Conservation (phyloP, 2,797 vertebrate genomes). For the Craterocephalus amniculus region DNA sequence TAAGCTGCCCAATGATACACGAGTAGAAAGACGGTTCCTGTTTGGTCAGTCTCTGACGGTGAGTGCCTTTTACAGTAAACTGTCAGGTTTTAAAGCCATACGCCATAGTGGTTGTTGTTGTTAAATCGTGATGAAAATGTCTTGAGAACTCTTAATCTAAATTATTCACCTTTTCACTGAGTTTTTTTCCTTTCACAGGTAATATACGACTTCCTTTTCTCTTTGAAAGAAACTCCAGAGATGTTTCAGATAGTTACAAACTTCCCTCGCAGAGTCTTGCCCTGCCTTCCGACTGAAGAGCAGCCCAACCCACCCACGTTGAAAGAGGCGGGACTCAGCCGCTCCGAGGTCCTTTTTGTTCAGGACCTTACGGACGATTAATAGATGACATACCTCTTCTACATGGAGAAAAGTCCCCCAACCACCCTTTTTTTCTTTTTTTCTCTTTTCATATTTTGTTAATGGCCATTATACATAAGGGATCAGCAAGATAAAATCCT, state of each 20-base stretch:
- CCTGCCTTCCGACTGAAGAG: slow-evolving; percentile 94
- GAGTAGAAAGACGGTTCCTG: slow-evolving; percentile 97
- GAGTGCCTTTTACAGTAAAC: slow-evolving; percentile 59
- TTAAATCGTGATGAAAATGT: neutral
- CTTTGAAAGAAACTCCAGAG: slow-evolving; percentile 98
- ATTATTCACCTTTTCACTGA: neutral
- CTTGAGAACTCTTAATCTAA: neutral
- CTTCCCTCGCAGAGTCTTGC: slow-evolving; percentile 95
- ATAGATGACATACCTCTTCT: slow-evolving; percentile 81
- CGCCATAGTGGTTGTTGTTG: neutral
- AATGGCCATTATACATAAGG: slow-evolving; percentile 90
- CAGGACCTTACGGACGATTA: slow-evolving; percentile 99
- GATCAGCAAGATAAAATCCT: slow-evolving; percentile 86
- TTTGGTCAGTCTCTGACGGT: slow-evolving; percentile 95
- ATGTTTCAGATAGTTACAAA: slow-evolving; percentile 99
- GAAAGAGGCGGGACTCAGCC: slow-evolving; percentile 97
- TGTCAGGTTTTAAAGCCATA: neutral
- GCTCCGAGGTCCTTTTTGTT: slow-evolving; percentile 98
- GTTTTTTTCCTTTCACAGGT: slow-evolving; percentile 80
- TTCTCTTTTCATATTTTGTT: slow-evolving; percentile 84
- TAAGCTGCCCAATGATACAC: slow-evolving; percentile 96
- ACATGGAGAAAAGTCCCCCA: slow-evolving; percentile 59
- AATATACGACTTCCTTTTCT: slow-evolving; percentile 99
- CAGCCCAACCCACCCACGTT: slow-evolving; percentile 94
- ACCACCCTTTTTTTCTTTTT: slow-evolving; percentile 29